Evolutionary conservation across 2,797 vertebrate species (phyloP).

Genomic region (Aphelocoma californica): DNA sequence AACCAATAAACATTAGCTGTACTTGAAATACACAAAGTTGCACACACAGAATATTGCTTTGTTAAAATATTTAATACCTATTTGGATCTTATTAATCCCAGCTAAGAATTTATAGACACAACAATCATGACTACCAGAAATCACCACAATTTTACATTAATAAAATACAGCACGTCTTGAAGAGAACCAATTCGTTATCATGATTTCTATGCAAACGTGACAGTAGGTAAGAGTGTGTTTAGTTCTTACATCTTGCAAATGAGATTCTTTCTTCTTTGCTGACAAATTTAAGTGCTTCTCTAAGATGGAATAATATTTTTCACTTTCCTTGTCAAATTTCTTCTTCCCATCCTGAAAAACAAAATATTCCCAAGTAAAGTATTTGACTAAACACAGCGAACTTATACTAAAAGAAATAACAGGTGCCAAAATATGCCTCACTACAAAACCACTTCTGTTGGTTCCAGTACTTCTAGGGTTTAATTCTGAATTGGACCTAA

Average conservation of each 20-base stretch:
- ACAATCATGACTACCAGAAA: not conserved
- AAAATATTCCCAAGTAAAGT: conserved; percentile 23
- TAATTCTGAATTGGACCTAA: not conserved
- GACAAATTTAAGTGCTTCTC: conserved; percentile 97
- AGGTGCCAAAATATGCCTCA: not conserved
- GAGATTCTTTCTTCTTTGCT: conserved; percentile 95
- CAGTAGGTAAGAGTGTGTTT: not conserved
- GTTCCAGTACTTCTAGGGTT: not conserved
- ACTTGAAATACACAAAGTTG: not conserved
- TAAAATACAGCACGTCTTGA: not conserved
- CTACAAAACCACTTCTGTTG: not conserved
- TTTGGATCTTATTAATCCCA: not conserved
- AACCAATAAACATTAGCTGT: not conserved
- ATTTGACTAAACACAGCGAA: not conserved
- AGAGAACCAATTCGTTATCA: not conserved
- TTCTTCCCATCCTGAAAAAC: conserved; percentile 92
- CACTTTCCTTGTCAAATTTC: conserved; percentile 99
- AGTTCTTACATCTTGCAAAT: conserved; percentile 90
- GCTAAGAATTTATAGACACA: not conserved
- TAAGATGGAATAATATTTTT: conserved; percentile 94
- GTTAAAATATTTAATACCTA: not conserved
- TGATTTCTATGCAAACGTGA: not conserved
- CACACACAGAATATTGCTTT: not conserved
- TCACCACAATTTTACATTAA: not conserved
- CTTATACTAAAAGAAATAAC: not conserved